Base-by-base conservation (phyloP, 1,140 invertebrate species). In the Diachasma alloeum region DNA sequence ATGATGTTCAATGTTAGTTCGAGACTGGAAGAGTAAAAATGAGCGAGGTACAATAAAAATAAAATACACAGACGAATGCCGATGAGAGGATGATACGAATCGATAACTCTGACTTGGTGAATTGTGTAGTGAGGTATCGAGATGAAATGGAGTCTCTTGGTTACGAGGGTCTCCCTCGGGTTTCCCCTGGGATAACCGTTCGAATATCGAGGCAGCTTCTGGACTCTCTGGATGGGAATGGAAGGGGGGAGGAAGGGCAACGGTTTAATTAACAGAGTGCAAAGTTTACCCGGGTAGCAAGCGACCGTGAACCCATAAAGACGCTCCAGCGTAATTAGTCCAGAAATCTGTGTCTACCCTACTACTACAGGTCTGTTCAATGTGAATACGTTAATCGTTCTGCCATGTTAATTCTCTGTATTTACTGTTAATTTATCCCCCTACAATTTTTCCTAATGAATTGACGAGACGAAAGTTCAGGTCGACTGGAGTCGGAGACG, bases 231-330 rank as follows among this genome's bases (percentile, higher is more conserved):
- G 48, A 17, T 8, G 48, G 13, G 2, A 19, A 17, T 46, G 44
- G 19, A 17, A 22, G n/a, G 8, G 19, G 24, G 59, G 11, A 22
- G 13, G 10, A 37, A 31, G 36, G 66, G 11, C 66, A 68, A 68
- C 66, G 66, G 66, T 68, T 68, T 68, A 68, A 68, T 68, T 68
- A 68, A 39, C 36, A 39, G 17, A 68, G 66, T 68, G 66, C 66
- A 68, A 68, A 68, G 66, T 68, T 68, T 68, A 39, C 36, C n/a
- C 36, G 11, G 36, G 26, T 63, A 26, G 36, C 66, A 68, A 68
- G 66, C 66, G 66, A 68, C 66, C 66, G 66, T 68, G 66, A 68
- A 68, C 36, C 36, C 66, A 68, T 68, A 68, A 68, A 68, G 66
- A 68, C 36, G 66, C 66, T 24, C 59, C 66, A 19, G n/a, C 4